Evolutionary conservation across 2,113 vertebrate species (phyloP).

Genomic region (Centropus bengalensis): DNA sequence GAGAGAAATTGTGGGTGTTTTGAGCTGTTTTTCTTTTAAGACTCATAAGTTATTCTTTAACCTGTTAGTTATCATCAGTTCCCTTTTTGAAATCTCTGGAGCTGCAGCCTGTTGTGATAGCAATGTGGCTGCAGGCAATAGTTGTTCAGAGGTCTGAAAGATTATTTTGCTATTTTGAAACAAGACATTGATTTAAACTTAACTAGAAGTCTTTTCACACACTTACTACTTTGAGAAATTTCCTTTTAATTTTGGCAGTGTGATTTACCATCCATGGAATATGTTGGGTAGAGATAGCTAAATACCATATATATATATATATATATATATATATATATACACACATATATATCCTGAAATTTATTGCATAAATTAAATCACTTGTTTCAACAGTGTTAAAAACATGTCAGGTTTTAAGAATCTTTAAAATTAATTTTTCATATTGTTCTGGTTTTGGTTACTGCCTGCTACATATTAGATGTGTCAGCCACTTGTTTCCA

Average conservation of each 20-base stretch:
- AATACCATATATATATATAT: not conserved
- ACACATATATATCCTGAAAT: not conserved
- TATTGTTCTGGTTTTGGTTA: not conserved
- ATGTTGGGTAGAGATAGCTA: not conserved
- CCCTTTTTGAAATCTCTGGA: not conserved
- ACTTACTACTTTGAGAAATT: not conserved
- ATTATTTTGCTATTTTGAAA: not conserved
- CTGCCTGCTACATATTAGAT: not conserved
- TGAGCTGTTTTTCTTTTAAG: not conserved
- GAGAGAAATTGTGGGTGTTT: not conserved
- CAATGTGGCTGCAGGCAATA: not conserved
- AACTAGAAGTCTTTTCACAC: not conserved
- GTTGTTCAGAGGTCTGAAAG: not conserved
- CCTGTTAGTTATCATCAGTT: not conserved
- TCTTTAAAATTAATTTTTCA: not conserved
- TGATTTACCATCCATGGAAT: not conserved
- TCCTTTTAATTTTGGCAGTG: not conserved
- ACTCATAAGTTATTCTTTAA: not conserved
- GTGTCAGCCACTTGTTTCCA: not conserved
- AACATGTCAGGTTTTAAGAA: not conserved
- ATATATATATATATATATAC: not conserved
- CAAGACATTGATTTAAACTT: not conserved
- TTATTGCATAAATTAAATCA: not conserved
- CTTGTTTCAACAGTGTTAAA: not conserved
- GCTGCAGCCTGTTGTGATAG: not conserved